A percentile compares a stretch with the other conserved stretches of the same genome.
phyloP scores from a whole-genome alignment of 2,888 invertebrate genomes.

The Ormyrus labotus region DNA sequence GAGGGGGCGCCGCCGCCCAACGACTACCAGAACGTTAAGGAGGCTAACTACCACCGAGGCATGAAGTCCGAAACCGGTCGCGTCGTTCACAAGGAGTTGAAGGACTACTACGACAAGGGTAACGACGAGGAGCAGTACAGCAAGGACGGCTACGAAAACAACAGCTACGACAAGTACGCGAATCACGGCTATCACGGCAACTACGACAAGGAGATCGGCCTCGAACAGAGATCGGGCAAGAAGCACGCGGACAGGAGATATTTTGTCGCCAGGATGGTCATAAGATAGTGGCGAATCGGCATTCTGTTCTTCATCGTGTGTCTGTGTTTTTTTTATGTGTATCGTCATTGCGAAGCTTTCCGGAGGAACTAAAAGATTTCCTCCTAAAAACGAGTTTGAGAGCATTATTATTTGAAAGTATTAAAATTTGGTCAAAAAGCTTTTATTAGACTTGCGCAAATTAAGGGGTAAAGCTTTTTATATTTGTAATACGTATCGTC shows the following conservation, averaged over 20 bases:
- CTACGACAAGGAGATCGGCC: conserved; percentile 60
- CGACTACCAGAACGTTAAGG: conserved; percentile 58
- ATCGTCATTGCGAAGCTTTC: no score
- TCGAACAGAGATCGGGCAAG: conserved; percentile 56
- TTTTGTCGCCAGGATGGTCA: conserved; percentile 55
- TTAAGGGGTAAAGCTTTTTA: no score
- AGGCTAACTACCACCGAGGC: conserved; percentile 65
- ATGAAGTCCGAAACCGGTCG: conserved; percentile 64
- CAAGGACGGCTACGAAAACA: conserved; percentile 61
- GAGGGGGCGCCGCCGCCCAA: conserved; percentile 55
- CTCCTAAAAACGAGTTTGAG: no score
- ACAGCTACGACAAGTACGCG: conserved; percentile 59
- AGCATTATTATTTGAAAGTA: no score
- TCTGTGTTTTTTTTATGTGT: neutral
- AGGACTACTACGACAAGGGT: conserved; percentile 67
- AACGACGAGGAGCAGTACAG: conserved; percentile 65
- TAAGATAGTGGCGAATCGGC: conserved; percentile 44
- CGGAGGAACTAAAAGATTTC: no score
- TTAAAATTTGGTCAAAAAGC: no score
- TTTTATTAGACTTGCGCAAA: no score
- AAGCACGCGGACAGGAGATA: conserved; percentile 53
- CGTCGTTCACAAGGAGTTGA: conserved; percentile 63
- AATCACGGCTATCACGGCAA: conserved; percentile 58
- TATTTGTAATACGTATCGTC: no score
- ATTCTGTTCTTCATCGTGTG: neutral